Evolutionary conservation across 2,888 invertebrate species (phyloP).

Genomic region (Dorcus parallelipipedus): DNA sequence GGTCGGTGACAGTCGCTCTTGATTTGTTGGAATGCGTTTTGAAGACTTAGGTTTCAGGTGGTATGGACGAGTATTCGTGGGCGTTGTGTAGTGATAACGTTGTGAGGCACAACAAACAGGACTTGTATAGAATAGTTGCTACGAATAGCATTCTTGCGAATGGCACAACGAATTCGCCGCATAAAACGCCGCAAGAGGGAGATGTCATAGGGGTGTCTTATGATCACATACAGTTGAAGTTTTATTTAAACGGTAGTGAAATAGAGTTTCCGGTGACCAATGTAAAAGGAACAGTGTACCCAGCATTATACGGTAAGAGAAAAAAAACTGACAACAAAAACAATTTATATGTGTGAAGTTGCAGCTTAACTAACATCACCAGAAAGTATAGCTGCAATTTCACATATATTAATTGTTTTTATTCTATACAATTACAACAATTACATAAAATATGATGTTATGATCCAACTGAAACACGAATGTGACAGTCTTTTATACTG

Average conservation of each 20-base stretch:
- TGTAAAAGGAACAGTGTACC: constrained; percentile 87
- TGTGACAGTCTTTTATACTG: too few relatives aligned
- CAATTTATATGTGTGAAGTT: too few relatives aligned
- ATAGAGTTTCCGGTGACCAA: constrained; percentile 82
- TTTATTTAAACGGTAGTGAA: constrained; percentile 88
- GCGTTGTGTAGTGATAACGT: constrained; percentile 87
- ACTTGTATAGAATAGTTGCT: constrained; percentile 61
- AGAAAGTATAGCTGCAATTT: too few relatives aligned
- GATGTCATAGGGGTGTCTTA: constrained; percentile 92
- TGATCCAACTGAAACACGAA: too few relatives aligned
- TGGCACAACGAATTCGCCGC: constrained; percentile 41
- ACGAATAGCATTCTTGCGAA: constrained; percentile 36
- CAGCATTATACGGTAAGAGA: constrained; percentile 84
- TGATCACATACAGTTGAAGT: constrained; percentile 94
- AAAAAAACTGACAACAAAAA: too few relatives aligned
- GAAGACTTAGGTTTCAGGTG: constrained; percentile 56
- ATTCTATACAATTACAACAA: too few relatives aligned
- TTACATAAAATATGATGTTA: too few relatives aligned
- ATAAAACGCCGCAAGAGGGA: constrained; percentile 77
- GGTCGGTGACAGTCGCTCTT: constrained; percentile 41
- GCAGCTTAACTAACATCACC: too few relatives aligned
- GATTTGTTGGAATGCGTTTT: not conserved
- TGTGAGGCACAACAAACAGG: constrained; percentile 79
- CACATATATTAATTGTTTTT: too few relatives aligned
- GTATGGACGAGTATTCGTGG: constrained; percentile 89